Base-by-base conservation (phyloP, 2,888 invertebrate species). In the Drosophila mimetica region DNA sequence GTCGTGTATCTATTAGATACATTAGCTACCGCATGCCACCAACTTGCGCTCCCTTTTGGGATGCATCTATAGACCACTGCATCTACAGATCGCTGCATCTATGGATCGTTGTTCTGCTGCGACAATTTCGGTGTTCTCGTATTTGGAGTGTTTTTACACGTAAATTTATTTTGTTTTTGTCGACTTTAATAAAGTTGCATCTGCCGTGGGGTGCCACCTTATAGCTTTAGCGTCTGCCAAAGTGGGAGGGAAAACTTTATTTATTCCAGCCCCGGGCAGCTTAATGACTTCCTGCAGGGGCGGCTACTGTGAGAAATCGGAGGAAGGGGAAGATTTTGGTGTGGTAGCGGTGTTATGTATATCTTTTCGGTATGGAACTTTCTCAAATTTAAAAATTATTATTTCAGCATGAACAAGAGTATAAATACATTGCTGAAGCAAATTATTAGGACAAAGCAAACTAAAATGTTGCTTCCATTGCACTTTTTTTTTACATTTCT, bases 1-100 rank as follows among this genome's bases (percentile, higher is more conserved):
- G 87, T 84, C 87, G 71, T 88, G 89, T 84, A 84, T 86, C 88
- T 84, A 84, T 88, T 88, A 84, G 88, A 81, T 81, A 78, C 83
- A 83, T 88, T 88, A 83, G 83, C 88, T 72, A 73, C 77, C 60
- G 65, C 79, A 72, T 86, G 63, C 63, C 65, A 69, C 60, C 63
- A 72, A 66, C 79, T 46, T 37, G 66, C 16, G 22, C 32, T 46
- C 63, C 48, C 20, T 47, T 44, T 9, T 6, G 25, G 25, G 9
- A 36, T 46, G 39, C 47, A 53, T 54, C 37, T 13, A 46, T 25
- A 37, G 37, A 34, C 42, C 44, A 57, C 14, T 57, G 66, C 51
- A 64, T 48, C 51, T 13, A 25, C 18, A 32, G 66, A 48, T 64
- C 32, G 36, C 11, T 37, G 18, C 47, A 53, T 52, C 46, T 32